Evolutionary conservation across 1,140 invertebrate genomes (phyloP).

Genomic region (Laupala kohalensis): DNA sequence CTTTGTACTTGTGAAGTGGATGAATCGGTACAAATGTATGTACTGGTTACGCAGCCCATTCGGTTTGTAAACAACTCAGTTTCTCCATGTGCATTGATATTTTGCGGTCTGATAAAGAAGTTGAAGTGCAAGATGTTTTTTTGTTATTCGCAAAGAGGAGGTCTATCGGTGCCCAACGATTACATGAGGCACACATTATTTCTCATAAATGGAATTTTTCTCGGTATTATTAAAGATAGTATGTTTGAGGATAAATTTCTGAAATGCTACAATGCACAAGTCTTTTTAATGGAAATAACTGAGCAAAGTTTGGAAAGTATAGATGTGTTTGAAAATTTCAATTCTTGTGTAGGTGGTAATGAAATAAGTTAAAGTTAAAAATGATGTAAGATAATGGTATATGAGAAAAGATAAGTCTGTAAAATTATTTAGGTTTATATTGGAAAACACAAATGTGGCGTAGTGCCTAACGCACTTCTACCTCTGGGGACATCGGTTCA

Average conservation of each 20-base stretch:
- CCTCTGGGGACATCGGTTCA: no score
- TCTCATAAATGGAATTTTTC: neutral
- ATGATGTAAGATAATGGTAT: no score
- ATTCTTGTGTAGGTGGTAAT: neutral
- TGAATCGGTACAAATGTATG: neutral
- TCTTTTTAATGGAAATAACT: neutral
- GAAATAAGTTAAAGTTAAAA: neutral
- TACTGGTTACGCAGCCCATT: neutral
- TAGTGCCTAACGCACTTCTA: no score
- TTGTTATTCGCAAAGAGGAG: neutral
- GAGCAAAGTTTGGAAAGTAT: neutral
- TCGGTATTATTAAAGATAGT: neutral
- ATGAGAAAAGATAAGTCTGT: neutral
- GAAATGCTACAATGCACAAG: neutral
- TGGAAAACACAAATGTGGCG: no score
- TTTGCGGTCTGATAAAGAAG: neutral
- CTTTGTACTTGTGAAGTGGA: neutral
- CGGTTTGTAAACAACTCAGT: neutral
- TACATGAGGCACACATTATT: neutral
- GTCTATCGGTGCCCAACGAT: neutral
- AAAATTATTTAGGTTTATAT: no score
- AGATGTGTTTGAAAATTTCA: neutral
- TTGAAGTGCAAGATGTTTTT: neutral
- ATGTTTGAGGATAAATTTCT: neutral
- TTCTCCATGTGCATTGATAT: neutral